These are phyloP conservation scores for Drosophila villosipedis DNA, from an alignment of 2,888 invertebrate genomes.

Conservation along the genomic window DNA sequence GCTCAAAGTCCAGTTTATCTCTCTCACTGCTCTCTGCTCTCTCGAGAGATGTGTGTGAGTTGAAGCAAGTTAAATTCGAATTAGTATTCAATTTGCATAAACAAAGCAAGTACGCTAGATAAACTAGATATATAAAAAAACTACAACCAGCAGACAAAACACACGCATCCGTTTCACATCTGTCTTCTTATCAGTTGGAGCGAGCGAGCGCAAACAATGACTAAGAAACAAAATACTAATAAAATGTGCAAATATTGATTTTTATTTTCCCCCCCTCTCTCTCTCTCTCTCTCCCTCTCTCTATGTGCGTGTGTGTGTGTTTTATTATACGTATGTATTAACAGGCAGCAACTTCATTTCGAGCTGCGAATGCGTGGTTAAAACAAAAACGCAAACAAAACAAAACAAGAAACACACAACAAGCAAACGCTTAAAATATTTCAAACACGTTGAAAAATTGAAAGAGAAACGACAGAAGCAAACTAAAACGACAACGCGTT, in stretches of 20 bases:
- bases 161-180: constrained; percentile 54
- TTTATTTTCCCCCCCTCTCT: constrained; percentile 35
- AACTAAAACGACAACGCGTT: constrained; percentile 42
- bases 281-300: not conserved
- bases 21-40: not conserved
- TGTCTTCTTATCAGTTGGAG: constrained; percentile 54
- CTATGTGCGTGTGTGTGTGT: constrained; percentile 28
- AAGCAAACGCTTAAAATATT: constrained; percentile 61
- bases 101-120: constrained; percentile 1
- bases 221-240: constrained; percentile 42
- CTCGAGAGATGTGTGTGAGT: constrained; percentile 7
- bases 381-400: constrained; percentile 52
- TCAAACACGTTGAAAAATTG: constrained; percentile 74
- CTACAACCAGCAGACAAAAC: not conserved
- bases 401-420: constrained; percentile 44
- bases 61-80: not conserved
- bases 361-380: constrained; percentile 60
- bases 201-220: constrained; percentile 20
- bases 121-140: constrained; percentile 10
- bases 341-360: constrained; percentile 63
- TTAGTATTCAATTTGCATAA: constrained; percentile 22
- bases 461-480: constrained; percentile 42
- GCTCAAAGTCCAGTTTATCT: constrained; percentile 22
- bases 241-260: constrained; percentile 74
- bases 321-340: constrained; percentile 45